Evolutionary conservation across 2,113 vertebrate genomes (phyloP), one percentile per base, ranked within the genome.

Genomic region (Myodes glareolus): DNA sequence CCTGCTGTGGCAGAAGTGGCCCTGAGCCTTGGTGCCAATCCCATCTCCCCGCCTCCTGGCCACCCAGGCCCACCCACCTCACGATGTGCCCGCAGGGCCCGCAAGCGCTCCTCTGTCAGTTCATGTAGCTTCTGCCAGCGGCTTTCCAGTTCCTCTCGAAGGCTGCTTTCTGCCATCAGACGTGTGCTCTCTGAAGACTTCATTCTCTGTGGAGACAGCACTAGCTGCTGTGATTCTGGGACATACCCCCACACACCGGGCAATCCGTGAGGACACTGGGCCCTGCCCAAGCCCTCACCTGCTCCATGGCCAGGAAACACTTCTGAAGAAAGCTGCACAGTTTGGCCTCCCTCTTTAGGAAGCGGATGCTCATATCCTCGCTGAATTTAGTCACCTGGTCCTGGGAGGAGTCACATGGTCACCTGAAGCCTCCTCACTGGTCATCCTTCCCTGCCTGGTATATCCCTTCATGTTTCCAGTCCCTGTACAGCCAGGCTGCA

Each of bases 271-370:
- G 63, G 63, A 16, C 1, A 50, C 31, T 42, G 8, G 1, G 73
- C 6, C 89, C 33, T 5, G 0, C 31, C 4, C 25, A 2, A n/a
- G 55, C 16, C 0, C 90, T 86, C 47, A 98, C 98, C 97, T 98
- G 97, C 90, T 98, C 97, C 36, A 98, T 63, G 55, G 94, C 90
- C 90, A 94, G 67, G 88, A 98, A 98, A 73, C 96, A 98, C 88
- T 97, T 97, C 96, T 97, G 97, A 42, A 98, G 95, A 92, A 98
- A 97, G 73, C 96, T 6, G 0, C 97, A 98, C 27, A 98, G 92
- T 91, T 96, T 97, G 91, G 96, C 94, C 68, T 98, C 98, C 77
- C 97, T 98, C 86, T 94, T 97, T 23, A 98, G 95, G 92, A 97
- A 98, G 31, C 95, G 95, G 3, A 98, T 96, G 67, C 95, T 98